phyloP scores from a whole-genome alignment of 2,888 invertebrate species.

The Dorcus parallelipipedus region DNA sequence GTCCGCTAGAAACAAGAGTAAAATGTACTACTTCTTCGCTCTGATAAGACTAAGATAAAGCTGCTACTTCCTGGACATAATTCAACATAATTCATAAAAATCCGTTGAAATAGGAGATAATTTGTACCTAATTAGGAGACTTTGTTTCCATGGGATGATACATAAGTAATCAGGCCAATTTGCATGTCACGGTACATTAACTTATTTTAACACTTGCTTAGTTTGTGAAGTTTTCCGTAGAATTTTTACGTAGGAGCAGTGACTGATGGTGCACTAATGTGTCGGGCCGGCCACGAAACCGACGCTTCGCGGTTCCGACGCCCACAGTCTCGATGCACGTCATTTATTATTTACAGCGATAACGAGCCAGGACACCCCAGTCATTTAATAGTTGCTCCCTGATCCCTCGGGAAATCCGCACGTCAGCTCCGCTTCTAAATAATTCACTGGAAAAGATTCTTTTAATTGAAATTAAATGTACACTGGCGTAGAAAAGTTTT shows the following conservation, averaged over 20 bases:
- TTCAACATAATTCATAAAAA: no score
- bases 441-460: constrained; percentile 29
- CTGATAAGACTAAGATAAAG: no score
- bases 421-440: constrained; percentile 36
- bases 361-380: constrained; percentile 41
- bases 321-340: constrained; percentile 25
- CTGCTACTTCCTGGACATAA: no score
- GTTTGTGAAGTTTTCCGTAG: no score
- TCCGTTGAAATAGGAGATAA: no score
- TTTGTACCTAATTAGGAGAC: no score
- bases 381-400: constrained; percentile 33
- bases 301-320: constrained; percentile 11
- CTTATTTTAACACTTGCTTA: no score
- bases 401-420: constrained; percentile 29
- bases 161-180: neutral
- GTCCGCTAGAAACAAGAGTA: no score
- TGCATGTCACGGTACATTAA: neutral
- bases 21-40: no score
- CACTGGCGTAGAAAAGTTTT: no score
- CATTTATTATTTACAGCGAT: constrained; percentile 40
- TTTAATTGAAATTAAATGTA: constrained; percentile 17
- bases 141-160: no score
- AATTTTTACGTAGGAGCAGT: constrained; percentile 7
- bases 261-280: constrained; percentile 26
- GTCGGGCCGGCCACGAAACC: constrained; percentile 19